Conservation (phyloP, 92 coral and sea anemone species). For the Metridium senile region DNA sequence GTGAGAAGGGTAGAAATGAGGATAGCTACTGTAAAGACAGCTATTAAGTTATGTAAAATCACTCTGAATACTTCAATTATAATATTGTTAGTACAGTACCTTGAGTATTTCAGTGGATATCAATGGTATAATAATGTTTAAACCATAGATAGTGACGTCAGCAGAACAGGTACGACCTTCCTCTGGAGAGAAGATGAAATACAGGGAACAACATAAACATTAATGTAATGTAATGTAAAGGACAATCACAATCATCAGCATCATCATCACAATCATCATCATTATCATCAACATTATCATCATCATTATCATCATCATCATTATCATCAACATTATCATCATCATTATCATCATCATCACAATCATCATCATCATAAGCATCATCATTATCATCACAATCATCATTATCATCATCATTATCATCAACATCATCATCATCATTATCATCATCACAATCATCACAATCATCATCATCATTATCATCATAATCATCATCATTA, state of each 20-base stretch:
- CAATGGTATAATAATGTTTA: slow-evolving; percentile 89
- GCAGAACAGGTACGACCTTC: slow-evolving; percentile 54
- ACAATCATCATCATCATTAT: not conserved
- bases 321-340: not conserved
- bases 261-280: not conserved
- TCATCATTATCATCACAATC: not conserved
- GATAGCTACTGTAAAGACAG: too few relatives aligned
- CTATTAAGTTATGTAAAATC: too few relatives aligned
- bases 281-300: not conserved
- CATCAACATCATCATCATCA: slow-evolving; percentile 2
- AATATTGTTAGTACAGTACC: too few relatives aligned
- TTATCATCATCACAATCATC: not conserved
- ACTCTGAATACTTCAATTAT: too few relatives aligned
- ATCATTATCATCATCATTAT: not conserved
- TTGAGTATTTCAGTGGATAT: slow-evolving; percentile 87
- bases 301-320: not conserved
- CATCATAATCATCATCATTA: slow-evolving; percentile 1
- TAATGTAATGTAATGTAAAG: not conserved
- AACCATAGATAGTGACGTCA: slow-evolving; percentile 92
- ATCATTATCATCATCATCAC: not conserved
- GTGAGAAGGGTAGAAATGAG: too few relatives aligned
- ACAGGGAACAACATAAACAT: slow-evolving; percentile 2
- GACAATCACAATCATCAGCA: not conserved
- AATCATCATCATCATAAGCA: not conserved
- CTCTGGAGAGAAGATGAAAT: slow-evolving; percentile 17